Evolutionary conservation across 1,140 invertebrate species (phyloP), one percentile per base, ranked within the genome.

Genomic region (Gryllus bimaculatus): DNA sequence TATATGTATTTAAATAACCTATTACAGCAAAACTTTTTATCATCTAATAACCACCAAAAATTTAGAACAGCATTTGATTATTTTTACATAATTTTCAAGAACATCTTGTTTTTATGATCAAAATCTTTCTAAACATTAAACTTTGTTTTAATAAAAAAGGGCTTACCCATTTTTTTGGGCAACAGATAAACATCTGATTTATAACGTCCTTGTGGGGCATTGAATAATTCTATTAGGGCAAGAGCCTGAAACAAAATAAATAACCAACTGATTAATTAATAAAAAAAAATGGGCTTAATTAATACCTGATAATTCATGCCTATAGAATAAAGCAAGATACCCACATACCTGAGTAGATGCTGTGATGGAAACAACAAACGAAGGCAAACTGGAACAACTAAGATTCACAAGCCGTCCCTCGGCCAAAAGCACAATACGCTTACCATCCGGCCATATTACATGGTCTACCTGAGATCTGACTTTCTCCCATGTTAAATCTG

Each of bases 401-500:
- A 99, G 88, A 88, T 99, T 99, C 21, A 98, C 96, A 21, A 99
- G 88, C 49, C 97, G 91, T 75, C 97, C 98, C 89, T 98, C 97
- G 10, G 97, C 97, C 80, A 99, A 87, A 54, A 99, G 88, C 76
- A 99, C 95, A 80, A 96, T 95, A 82, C 92, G 90, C 88, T 96
- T 98, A 79, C 95, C 94, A 86, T 95, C 95, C 47, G 95, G 94
- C 95, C 96, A 98, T 82, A 98, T 96, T 81, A 98, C 94, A 86
- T 98, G 96, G 86, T 99, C 97, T 73, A 99, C 97, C 89, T 98
- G 96, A 21, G 96, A 97, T 77, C 97, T 89, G 20, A 99, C 96
- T 86, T 97, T 95, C 87, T 99, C 97, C 97, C 97, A 98, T 77
- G 95, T 96, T 81, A 99, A 86, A 83, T 98, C 97, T 0, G 96